A percentile compares a stretch with the other conserved stretches of the same genome.
Conservation (phyloP, 2,113 vertebrate genomes). For the Patagioenas fasciata region DNA sequence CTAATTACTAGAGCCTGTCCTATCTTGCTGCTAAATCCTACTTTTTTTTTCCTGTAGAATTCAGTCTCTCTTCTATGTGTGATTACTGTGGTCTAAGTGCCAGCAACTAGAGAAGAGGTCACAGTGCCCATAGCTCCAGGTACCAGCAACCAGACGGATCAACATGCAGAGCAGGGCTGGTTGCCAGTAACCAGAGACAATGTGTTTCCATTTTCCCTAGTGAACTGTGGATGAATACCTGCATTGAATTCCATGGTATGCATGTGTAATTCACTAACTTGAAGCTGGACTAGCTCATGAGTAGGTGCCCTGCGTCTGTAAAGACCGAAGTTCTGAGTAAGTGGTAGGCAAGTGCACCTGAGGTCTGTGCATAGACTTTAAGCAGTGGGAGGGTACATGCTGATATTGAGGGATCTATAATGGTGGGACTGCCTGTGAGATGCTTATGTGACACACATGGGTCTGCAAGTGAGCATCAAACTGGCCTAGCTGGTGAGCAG, state of each 20-base stretch:
- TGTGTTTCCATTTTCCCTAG: background rate
- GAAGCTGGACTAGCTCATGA: background rate
- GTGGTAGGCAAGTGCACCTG: background rate
- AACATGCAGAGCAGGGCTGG: background rate
- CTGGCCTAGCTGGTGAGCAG: background rate
- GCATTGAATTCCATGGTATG: background rate
- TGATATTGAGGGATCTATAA: background rate
- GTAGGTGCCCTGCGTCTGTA: background rate
- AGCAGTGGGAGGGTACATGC: background rate
- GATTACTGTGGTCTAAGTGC: background rate
- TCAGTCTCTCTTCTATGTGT: background rate
- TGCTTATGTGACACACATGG: too few relatives aligned
- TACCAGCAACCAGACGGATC: background rate
- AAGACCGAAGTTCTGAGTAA: background rate
- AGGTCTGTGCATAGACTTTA: background rate
- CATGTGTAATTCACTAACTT: background rate
- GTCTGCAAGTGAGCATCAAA: background rate
- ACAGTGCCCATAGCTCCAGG: accelerated
- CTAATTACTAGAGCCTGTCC: background rate
- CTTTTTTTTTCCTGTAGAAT: background rate
- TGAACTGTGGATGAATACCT: background rate
- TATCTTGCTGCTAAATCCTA: background rate
- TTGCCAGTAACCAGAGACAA: background rate
- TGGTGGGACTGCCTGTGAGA: background rate
- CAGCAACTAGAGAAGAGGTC: background rate